A percentile compares a stretch with the other conserved stretches of the same genome.
Conservation (phyloP, 2,888 invertebrate species). For the Aphrophora alni region DNA sequence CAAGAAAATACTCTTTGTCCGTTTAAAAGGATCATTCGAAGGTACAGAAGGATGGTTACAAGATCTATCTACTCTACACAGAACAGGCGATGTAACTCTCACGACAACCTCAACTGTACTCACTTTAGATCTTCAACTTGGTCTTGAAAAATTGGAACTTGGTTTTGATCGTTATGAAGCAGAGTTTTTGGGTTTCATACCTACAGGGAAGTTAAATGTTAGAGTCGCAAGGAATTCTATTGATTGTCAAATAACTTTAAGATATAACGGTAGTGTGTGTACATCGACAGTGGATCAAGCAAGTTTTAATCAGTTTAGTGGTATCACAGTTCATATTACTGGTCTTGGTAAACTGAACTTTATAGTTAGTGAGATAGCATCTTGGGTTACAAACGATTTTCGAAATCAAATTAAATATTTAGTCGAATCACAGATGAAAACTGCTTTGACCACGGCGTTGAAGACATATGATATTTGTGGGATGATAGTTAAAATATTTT, state of each 20-base stretch:
- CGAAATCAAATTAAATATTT: background rate
- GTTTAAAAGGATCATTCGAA: background rate
- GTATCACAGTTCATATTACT: background rate
- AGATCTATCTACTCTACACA: slow-evolving; percentile 4
- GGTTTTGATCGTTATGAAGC: background rate
- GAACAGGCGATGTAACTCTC: background rate
- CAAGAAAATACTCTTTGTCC: background rate
- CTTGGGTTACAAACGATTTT: background rate
- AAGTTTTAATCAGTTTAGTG: background rate
- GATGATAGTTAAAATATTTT: background rate
- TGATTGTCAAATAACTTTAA: background rate
- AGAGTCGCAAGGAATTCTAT: background rate
- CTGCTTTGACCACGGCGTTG: too few relatives aligned
- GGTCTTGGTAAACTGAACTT: background rate
- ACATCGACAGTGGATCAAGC: background rate
- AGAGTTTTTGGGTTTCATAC: background rate
- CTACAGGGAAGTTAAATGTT: background rate
- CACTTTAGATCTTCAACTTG: background rate
- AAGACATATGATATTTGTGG: too few relatives aligned
- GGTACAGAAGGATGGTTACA: background rate
- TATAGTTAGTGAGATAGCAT: background rate
- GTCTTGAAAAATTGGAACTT: background rate
- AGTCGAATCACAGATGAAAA: too few relatives aligned
- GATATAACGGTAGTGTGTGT: background rate
- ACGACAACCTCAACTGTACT: background rate